Evolutionary conservation across 1,140 invertebrate species (phyloP).

Genomic region (Holotrichia oblita): DNA sequence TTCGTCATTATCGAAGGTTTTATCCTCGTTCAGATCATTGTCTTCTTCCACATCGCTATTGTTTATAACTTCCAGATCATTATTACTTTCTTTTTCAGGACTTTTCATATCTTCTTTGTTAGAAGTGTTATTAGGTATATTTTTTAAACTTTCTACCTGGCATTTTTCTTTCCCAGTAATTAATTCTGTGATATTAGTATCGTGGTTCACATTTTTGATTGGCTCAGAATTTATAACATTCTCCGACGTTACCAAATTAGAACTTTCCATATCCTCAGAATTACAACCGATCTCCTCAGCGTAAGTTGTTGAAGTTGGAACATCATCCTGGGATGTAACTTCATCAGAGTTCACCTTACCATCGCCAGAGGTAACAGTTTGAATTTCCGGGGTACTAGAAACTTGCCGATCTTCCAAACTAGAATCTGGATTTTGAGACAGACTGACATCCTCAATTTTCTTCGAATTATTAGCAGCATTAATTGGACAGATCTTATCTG

Average conservation of each 20-base stretch:
- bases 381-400: background rate
- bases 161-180: background rate
- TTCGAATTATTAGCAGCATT: background rate
- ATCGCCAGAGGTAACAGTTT: background rate
- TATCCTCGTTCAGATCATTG: background rate
- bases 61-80: background rate
- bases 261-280: background rate
- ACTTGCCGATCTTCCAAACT: background rate
- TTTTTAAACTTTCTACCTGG: background rate
- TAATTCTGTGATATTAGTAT: background rate
- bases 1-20: too few relatives aligned
- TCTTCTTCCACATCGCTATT: background rate
- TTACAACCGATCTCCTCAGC: background rate
- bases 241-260: background rate
- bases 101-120: background rate
- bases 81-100: background rate
- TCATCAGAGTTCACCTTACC: background rate
- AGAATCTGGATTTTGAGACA: background rate
- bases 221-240: background rate
- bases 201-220: background rate
- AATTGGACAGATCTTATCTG: background rate
- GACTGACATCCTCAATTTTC: background rate
- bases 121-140: background rate
- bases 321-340: constrained; percentile 35
- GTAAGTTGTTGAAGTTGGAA: constrained; percentile 41